Evolutionary conservation across 35 echinoderm and acorn worm genomes (phyloP), one percentile per base, ranked within the genome.

Genomic region (Eucidaris tribuloides): DNA sequence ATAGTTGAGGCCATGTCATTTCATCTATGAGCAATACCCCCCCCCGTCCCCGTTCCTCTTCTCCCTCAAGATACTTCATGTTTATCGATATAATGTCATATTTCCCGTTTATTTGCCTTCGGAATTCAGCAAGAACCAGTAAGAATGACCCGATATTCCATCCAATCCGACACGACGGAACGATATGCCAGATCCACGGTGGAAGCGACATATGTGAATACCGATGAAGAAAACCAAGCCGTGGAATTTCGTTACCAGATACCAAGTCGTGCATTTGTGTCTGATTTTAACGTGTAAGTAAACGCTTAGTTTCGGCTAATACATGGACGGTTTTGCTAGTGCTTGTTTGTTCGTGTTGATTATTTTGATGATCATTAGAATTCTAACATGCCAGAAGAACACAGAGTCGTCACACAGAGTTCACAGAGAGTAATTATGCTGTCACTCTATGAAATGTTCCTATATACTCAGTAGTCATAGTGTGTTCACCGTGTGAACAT

Each of bases 231-330:
- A 7, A 49, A 61, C 24, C 64, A 94, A 20, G 86, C 54, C 33
- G 59, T 94, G 25, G 79, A 79, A 30, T 94, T 89, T 59, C 79
- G 87, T 28, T 82, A 89, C 33, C 92, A 89, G 28, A 89, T 89
- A 29, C 86, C 92, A 19, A 88, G 82, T 17, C 58, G 52, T 7
- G 86, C 92, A 5, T 94, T 94, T 65, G 85, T 94, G 20, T 94
- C 92, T 15, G 66, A 89, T 63, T 89, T 94, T 36, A 79, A 81
- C 28, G 86, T 94, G 92, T 94, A 86, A 94, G 91, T 65, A 4
- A 46, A n/a, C n/a, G n/a, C n/a, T n/a, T n/a, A n/a, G n/a, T n/a
- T n/a, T n/a, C n/a, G n/a, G n/a, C n/a, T n/a, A n/a, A n/a, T n/a
- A n/a, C n/a, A n/a, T n/a, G n/a, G n/a, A n/a, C n/a, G n/a, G n/a